Evolutionary conservation across 2,797 vertebrate genomes (phyloP).

Genomic region (Mus spretus): DNA sequence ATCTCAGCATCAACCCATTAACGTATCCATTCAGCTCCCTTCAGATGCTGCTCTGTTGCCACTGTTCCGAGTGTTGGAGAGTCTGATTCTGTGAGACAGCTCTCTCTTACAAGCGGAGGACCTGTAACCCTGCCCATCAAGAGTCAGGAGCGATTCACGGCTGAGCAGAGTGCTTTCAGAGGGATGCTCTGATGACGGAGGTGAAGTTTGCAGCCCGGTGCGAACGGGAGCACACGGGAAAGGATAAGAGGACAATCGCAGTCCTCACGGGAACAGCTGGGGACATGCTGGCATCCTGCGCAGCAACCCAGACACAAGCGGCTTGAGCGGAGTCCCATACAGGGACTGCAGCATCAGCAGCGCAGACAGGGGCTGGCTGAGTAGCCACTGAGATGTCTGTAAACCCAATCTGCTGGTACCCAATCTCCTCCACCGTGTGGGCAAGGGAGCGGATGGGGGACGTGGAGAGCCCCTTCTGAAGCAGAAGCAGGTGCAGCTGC

Average conservation of each 20-base stretch:
- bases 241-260: neutral
- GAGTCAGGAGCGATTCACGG: conserved; percentile 51
- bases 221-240: neutral
- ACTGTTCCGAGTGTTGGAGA: conserved; percentile 51
- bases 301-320: conserved; percentile 1
- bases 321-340: conserved; percentile 4
- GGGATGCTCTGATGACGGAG: conserved; percentile 46
- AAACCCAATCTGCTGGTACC: conserved; percentile 29
- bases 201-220: neutral
- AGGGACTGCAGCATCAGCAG: neutral
- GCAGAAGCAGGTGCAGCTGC: neutral
- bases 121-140: conserved; percentile 71
- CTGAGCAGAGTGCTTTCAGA: fast-evolving
- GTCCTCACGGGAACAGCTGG: neutral
- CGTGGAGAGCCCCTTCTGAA: neutral
- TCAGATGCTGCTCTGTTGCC: conserved; percentile 30
- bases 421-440: neutral
- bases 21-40: conserved; percentile 61
- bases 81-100: conserved; percentile 26
- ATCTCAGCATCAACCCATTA: conserved; percentile 1
- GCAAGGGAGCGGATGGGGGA: neutral
- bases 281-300: neutral
- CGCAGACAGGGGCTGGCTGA: neutral
- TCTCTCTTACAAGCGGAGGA: conserved; percentile 43
- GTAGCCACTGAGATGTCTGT: neutral